phyloP scores from a whole-genome alignment of 2,797 vertebrate genomes.

The Pteropus rufus region DNA sequence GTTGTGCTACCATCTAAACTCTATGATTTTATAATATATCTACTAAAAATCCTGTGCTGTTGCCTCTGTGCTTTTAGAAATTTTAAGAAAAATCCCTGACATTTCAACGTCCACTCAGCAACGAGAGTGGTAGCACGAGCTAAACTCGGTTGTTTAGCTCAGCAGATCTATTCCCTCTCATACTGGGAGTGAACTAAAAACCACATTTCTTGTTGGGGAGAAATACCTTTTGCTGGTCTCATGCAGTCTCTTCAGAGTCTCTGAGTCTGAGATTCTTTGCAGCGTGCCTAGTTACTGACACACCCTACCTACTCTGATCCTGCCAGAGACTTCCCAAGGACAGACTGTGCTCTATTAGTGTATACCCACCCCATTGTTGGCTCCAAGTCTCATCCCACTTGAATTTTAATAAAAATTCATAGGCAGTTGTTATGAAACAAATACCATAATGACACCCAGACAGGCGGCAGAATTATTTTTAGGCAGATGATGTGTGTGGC shows the following conservation, averaged over 20 bases:
- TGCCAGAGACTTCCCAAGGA: background rate
- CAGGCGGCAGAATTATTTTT: conserved; percentile 68
- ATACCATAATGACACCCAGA: conserved; percentile 68
- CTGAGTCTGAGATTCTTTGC: background rate
- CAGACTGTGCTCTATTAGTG: background rate
- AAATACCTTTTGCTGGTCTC: background rate
- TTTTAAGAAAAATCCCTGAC: background rate
- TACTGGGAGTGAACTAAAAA: background rate
- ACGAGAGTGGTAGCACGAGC: accelerated
- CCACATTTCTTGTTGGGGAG: background rate
- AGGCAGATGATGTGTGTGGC: conserved; percentile 64
- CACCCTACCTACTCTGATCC: background rate
- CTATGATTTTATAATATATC: background rate
- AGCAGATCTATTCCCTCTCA: background rate
- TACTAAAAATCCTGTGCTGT: background rate
- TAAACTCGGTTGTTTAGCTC: background rate
- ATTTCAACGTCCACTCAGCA: background rate
- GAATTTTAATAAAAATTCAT: conserved; percentile 67
- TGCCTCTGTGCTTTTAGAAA: background rate
- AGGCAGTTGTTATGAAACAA: conserved; percentile 65
- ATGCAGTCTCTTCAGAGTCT: background rate
- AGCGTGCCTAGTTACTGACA: background rate
- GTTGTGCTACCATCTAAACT: background rate
- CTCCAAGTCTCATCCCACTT: background rate
- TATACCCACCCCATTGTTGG: background rate